Conservation (phyloP, 2,113 vertebrate species). For the Pluvialis apricaria region DNA sequence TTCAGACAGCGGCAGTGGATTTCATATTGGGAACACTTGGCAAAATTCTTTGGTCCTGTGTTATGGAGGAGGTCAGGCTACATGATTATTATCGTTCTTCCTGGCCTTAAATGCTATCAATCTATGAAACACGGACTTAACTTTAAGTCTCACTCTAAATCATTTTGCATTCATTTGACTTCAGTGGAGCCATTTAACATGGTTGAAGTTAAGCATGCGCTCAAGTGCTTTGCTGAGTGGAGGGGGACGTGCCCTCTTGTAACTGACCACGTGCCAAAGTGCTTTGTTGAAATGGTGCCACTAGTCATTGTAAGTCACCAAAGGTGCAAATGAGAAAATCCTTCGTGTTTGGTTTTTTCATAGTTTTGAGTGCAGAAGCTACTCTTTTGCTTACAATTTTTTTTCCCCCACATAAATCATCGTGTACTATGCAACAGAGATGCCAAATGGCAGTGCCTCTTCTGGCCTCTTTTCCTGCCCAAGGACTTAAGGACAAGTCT, state of each 20-base stretch:
- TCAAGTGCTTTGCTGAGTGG: not conserved
- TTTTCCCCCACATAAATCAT: rapidly evolving
- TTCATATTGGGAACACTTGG: not conserved
- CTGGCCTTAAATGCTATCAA: not conserved
- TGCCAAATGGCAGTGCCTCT: not conserved
- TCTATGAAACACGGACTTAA: not conserved
- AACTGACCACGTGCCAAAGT: not conserved
- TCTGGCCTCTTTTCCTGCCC: not conserved
- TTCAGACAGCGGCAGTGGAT: not conserved
- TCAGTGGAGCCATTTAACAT: not conserved
- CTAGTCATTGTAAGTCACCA: not conserved
- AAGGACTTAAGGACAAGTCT: not conserved
- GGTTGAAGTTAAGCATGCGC: not conserved
- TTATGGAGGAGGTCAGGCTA: not conserved
- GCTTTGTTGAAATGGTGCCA: not conserved
- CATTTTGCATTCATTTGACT: not conserved
- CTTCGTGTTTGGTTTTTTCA: not conserved
- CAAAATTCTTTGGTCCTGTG: not conserved
- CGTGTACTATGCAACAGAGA: not conserved
- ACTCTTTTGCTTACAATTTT: not conserved
- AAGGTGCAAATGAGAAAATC: not conserved
- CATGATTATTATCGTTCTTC: not conserved
- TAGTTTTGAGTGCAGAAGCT: not conserved
- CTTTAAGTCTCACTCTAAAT: not conserved
- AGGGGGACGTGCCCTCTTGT: not conserved